phyloP scores from a whole-genome alignment of 23 tunicate species.

The Trididemnum nubilum region DNA sequence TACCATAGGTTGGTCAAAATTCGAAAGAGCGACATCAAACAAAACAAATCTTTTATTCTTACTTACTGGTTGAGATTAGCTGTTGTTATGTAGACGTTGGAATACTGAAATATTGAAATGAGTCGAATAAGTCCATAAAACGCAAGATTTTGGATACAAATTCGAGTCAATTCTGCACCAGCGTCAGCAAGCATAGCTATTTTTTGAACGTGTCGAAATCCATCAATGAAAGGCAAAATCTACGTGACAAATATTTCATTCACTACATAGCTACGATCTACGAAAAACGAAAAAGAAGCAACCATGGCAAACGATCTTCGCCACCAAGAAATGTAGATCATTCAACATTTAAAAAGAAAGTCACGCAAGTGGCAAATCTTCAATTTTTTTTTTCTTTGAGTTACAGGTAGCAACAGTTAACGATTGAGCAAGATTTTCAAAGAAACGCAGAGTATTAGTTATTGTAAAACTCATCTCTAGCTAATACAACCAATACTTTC shows the following conservation, averaged over 20 bases:
- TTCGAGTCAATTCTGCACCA: conserved; percentile 63
- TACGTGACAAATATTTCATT: conserved; percentile 15
- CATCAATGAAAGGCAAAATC: conserved; percentile 89
- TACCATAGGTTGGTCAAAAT: too few species aligned
- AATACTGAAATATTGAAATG: conserved; percentile 86
- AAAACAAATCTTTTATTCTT: too few species aligned
- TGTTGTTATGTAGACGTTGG: conserved; percentile 78
- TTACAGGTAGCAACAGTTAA: too few species aligned
- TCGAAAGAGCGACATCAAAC: too few species aligned
- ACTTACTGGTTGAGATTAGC: conserved; percentile 59
- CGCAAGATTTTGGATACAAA: conserved; percentile 80
- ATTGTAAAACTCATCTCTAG: too few species aligned
- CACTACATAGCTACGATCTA: neutral
- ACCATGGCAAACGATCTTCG: too few species aligned
- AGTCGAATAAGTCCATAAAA: conserved; percentile 61
- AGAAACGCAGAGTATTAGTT: too few species aligned
- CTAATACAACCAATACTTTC: too few species aligned
- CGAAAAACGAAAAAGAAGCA: too few species aligned
- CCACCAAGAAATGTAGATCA: too few species aligned
- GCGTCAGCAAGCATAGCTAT: conserved; percentile 85
- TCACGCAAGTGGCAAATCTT: neutral
- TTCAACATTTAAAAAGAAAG: neutral
- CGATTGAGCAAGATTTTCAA: too few species aligned
- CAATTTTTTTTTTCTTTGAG: too few species aligned
- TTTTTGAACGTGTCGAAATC: conserved; percentile 89